Base-by-base conservation (phyloP, 2,797 vertebrate genomes). In the Urosaurus nigricauda region DNA sequence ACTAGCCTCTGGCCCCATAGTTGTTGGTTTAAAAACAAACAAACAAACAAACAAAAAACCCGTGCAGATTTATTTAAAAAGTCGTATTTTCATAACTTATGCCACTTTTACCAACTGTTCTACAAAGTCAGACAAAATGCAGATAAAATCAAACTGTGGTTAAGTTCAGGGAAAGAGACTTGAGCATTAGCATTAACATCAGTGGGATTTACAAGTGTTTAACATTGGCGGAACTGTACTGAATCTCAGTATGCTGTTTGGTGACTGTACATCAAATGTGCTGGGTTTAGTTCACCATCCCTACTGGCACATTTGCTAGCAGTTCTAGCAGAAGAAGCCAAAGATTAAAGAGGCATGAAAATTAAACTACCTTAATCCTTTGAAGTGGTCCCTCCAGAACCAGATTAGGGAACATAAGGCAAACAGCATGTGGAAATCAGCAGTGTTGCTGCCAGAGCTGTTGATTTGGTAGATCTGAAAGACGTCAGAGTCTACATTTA, bases 351-450 rank as follows among this genome's bases (percentile, higher is more conserved):
- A 74, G 80, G 85, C 0, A 1, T 93, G 92, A 92, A 93, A 94
- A 88, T 65, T 77, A 79, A 90, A 85, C 86, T 79, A 85, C 71
- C 68, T 71, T 80, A 87, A n/a, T 88, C 84, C 43, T 92, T 87
- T 92, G 86, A 91, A 14, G 0, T 63, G 82, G 79, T 88, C 87
- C 87, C 87, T 81, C 83, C 80, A 87, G 91, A 89, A 78, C 80
- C 68, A 87, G 87, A 86, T 94, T 90, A 89, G 63, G 90, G 87
- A 95, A 85, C 95, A 95, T 93, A 95, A 94, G 95, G 95, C 87
- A 87, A 95, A 82, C 95, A 95, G 95, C 93, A 92, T 86, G 94
- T 32, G 9, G 43, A 86, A 79, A 77, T 88, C 85, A 83, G 91
- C 88, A 92, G 92, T 9, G 87, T 90, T 92, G 91, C 79, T 86